A percentile compares a stretch with the other conserved stretches of the same genome.
phyloP scores from a whole-genome alignment of 2,797 vertebrate species.

The Helicolenus hilgendorfi region DNA sequence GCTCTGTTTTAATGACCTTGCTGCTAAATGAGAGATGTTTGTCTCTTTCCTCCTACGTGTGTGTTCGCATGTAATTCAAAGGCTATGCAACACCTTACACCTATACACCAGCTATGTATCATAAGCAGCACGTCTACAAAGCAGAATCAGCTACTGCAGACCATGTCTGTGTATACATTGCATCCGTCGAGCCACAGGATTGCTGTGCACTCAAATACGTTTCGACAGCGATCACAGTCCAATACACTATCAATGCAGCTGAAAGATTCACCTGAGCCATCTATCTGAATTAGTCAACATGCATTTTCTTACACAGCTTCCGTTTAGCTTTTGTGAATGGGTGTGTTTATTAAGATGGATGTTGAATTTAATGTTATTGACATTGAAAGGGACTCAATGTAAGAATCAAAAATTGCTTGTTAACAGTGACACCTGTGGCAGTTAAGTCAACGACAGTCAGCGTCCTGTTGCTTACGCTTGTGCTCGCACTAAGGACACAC shows the following conservation, averaged over 20 bases:
- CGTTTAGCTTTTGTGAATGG: background rate
- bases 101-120: background rate
- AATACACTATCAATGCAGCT: background rate
- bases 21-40: slow-evolving; percentile 29
- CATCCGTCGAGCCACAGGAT: background rate
- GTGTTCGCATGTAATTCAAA: background rate
- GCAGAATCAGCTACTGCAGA: background rate
- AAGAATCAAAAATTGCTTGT: no score
- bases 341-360: background rate
- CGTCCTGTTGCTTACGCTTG: no score
- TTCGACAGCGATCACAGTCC: background rate
- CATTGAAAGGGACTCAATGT: background rate
- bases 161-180: background rate
- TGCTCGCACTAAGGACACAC: no score
- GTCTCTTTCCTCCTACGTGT: slow-evolving; percentile 7
- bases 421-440: no score
- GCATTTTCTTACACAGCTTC: background rate
- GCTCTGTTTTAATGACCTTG: slow-evolving; percentile 43
- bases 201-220: background rate
- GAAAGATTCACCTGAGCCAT: background rate
- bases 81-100: background rate
- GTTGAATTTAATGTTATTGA: background rate
- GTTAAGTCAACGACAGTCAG: no score
- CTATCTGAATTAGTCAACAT: background rate
- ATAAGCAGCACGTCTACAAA: background rate